Base-by-base conservation (phyloP, 2,797 vertebrate genomes). In the Limnodromus scolopaceus region DNA sequence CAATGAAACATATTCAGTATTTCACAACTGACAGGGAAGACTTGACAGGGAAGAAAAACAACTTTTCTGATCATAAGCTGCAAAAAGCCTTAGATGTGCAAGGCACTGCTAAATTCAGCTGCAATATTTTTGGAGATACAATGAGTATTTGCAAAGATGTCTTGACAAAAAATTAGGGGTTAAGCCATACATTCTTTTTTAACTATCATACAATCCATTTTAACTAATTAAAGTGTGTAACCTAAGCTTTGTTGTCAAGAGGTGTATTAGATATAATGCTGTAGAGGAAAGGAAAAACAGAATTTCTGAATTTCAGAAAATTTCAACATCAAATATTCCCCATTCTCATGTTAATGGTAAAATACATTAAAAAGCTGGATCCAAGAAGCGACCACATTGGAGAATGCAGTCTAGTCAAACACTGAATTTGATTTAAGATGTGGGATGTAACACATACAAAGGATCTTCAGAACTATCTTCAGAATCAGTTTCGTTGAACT, bases 311-410 rank as follows among this genome's bases (percentile, higher is more conserved):
- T 72, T 66, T 83, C 43, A 68, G 41, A 72, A 82, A 82, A 61
- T 36, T 10, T 72, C 24, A 36, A 9, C 25, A 55, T 82, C 41
- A 77, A 4, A 14, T 30, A 41, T 54, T 68, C 69, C 2, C 28
- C 18, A n/a, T 41, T 74, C 9, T 43, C 27, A 22, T 13, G 2
- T 25, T 81, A 70, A 38, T 65, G 20, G 3, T 57, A 51, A 69
- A 85, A 70, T 58, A 24, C 2, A 11, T 36, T 32, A 43, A 65
- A 46, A 4, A 49, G 13, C 4, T 1, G 0, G 19, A 58, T 43
- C 20, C 28, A 76, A 28, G 34, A 41, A 22, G 11, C 34, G 20
- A 51, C 18, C 3, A 24, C 0, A 0, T 18, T 32, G 39, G 22
- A 69, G 38, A 92, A 69, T 4, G 20, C n/a, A 70, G 30, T 53